phyloP scores from a whole-genome alignment of 2,888 invertebrate genomes.

The Chloroclysta siterata region DNA sequence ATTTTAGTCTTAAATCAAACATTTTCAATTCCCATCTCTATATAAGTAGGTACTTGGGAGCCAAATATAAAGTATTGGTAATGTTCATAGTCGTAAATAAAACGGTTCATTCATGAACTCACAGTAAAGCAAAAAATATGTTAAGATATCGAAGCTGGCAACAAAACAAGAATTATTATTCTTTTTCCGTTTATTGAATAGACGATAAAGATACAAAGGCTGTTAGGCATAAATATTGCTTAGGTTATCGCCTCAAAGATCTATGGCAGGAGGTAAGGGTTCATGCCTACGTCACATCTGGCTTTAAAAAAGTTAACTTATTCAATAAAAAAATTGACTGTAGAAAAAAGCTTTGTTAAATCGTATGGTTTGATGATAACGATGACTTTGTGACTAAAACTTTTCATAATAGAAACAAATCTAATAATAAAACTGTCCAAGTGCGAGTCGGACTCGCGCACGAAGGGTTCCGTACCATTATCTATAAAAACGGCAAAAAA shows the following conservation, averaged over 20 bases:
- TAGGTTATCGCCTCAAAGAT: constrained; percentile 65
- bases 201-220: constrained; percentile 64
- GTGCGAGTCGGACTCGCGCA: too few species aligned
- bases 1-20: not conserved
- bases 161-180: constrained; percentile 45
- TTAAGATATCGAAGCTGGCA: constrained; percentile 24
- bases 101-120: not conserved
- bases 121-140: constrained; percentile 19
- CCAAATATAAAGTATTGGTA: too few species aligned
- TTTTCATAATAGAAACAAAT: too few species aligned
- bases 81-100: not conserved
- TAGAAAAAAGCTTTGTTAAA: too few species aligned
- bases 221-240: constrained; percentile 67
- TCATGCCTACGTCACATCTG: constrained; percentile 8
- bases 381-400: too few species aligned
- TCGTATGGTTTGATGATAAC: too few species aligned
- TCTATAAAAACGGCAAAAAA: too few species aligned
- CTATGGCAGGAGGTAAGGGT: constrained; percentile 56
- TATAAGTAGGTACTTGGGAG: too few species aligned
- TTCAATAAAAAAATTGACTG: too few species aligned
- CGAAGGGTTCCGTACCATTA: too few species aligned
- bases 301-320: not conserved
- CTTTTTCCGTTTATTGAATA: constrained; percentile 62
- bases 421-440: too few species aligned
- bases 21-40: too few species aligned